These are phyloP conservation scores for Caenorhabditis afra DNA, from an alignment of 2,888 invertebrate species.

Conservation along the genomic window DNA sequence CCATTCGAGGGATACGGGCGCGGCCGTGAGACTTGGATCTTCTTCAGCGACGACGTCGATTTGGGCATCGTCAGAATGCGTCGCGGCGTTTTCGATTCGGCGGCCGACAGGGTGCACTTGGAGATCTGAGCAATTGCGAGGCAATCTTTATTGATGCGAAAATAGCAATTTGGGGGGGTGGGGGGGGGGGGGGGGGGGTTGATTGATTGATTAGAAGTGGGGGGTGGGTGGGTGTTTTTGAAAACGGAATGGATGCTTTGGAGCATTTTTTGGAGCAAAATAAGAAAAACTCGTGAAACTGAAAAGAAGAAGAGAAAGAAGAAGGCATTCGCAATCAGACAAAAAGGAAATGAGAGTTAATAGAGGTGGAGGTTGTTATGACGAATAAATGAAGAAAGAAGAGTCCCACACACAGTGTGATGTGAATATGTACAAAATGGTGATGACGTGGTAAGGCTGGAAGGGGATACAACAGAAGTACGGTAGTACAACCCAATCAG, in stretches of 20 bases:
- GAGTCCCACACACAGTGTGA: background rate
- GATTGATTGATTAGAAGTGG: no score
- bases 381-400: no score
- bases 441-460: background rate
- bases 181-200: constrained; percentile 10
- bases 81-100: constrained; percentile 18
- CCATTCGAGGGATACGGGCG: constrained; percentile 69
- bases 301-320: no score
- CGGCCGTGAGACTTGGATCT: constrained; percentile 56
- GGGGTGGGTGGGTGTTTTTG: constrained; percentile 4
- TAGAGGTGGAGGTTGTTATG: no score
- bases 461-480: no score
- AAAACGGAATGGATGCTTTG: no score
- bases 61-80: constrained; percentile 41
- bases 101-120: constrained; percentile 39
- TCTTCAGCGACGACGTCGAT: constrained; percentile 42
- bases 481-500: no score
- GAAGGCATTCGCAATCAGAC: no score
- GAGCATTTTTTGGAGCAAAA: no score
- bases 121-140: constrained; percentile 49
- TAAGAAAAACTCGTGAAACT: no score
- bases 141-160: constrained; percentile 14
- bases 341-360: no score
- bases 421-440: background rate
- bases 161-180: constrained; percentile 3